Evolutionary conservation across 1,140 invertebrate genomes (phyloP).

Genomic region (Mylabris phalerata): DNA sequence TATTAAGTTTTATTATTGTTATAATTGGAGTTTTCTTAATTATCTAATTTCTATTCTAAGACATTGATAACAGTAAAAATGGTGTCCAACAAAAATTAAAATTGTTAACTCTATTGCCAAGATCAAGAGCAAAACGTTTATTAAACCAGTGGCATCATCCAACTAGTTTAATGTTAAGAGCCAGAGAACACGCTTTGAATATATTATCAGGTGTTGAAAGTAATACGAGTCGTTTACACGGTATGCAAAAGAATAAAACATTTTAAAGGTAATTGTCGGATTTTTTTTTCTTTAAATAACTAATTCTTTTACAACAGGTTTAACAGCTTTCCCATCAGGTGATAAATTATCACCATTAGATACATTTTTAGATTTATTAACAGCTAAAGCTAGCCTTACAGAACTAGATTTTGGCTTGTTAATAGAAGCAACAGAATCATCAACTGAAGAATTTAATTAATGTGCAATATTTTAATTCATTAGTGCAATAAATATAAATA

Average conservation of each 20-base stretch:
- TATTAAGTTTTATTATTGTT: conserved; percentile 35
- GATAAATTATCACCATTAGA: conserved; percentile 71
- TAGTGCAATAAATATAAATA: too few relatives aligned
- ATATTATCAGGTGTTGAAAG: conserved; percentile 58
- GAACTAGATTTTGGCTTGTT: conserved; percentile 75
- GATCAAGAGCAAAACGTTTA: conserved; percentile 65
- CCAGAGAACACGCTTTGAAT: conserved; percentile 70
- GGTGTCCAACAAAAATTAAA: conserved; percentile 62
- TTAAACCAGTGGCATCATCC: conserved; percentile 72
- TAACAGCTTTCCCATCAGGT: conserved; percentile 62
- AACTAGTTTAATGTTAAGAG: conserved; percentile 66
- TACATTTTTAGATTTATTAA: conserved; percentile 76
- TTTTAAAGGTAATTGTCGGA: conserved; percentile 13
- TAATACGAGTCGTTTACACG: conserved; percentile 18
- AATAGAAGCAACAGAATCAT: conserved; percentile 68
- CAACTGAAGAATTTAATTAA: conserved; percentile 46
- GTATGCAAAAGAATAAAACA: conserved; percentile 19
- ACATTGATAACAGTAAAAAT: conserved; percentile 60
- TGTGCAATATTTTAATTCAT: too few relatives aligned
- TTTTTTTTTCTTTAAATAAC: too few relatives aligned
- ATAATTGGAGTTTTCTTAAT: not conserved
- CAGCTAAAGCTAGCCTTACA: conserved; percentile 75
- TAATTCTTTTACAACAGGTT: conserved; percentile 42
- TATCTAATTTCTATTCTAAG: conserved; percentile 40
- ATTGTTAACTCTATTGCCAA: conserved; percentile 62